A percentile compares a stretch with the other conserved stretches of the same genome.
phyloP scores from a whole-genome alignment of 2,797 vertebrate genomes.

The Choloepus didactylus region DNA sequence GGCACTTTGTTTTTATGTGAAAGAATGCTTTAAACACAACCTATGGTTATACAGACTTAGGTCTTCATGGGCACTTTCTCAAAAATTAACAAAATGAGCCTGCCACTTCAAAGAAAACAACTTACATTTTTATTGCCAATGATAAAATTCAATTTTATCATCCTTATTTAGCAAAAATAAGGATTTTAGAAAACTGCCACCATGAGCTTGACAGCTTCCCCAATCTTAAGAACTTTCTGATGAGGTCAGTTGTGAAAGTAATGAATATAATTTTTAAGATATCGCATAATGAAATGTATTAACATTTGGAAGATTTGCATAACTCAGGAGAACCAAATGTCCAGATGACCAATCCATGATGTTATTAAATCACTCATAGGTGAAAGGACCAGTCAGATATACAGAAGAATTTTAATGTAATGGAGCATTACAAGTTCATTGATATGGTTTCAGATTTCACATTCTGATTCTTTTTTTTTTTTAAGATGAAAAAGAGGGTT shows the following conservation, averaged over 20 bases:
- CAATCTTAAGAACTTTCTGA: background rate
- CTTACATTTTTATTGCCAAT: constrained; percentile 6
- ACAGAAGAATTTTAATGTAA: too few species aligned
- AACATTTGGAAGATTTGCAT: background rate
- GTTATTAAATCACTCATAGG: background rate
- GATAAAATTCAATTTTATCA: background rate
- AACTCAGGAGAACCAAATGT: background rate
- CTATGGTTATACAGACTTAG: background rate
- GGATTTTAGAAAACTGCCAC: constrained; percentile 8
- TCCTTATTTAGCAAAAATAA: background rate
- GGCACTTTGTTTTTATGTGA: background rate
- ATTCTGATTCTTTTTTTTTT: too few species aligned
- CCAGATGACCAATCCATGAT: background rate
- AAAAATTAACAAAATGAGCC: background rate
- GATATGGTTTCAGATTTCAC: too few species aligned
- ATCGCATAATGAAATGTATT: background rate
- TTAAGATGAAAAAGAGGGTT: too few species aligned
- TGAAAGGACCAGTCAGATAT: too few species aligned
- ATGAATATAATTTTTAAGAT: background rate
- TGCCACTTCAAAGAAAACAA: background rate
- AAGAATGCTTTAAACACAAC: background rate
- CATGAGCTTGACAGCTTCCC: background rate
- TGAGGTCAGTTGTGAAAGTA: constrained; percentile 20
- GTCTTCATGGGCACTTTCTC: constrained; percentile 1
- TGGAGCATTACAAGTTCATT: too few species aligned